Base-by-base conservation (phyloP, 2,113 vertebrate genomes). In the Probosciger aterrimus region DNA sequence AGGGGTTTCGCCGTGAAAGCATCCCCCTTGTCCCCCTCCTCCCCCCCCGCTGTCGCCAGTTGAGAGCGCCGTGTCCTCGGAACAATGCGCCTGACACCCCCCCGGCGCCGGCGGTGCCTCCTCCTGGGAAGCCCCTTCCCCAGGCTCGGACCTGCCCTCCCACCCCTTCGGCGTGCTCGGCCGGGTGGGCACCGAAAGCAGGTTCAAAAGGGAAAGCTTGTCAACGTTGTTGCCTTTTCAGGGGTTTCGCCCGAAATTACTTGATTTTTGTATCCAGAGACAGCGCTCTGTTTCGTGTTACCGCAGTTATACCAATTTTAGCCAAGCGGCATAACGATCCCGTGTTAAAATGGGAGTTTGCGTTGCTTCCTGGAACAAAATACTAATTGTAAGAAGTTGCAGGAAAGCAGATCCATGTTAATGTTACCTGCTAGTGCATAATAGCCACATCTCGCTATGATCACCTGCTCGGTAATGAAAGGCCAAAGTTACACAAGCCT, bases 1-100 rank as follows among this genome's bases (percentile, higher is more conserved):
- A 14, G 16, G 55, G 52, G 18, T 65, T 70, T 39, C 14, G 3
- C 31, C 14, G 25, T 69, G 44, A 37, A 73, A 86, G 74, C 15
- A 11, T 1, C 10, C 28, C 18, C 11, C 11, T 3, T 33, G 33
- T 5, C 8, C 28, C 27, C 39, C 5, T 1, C 7, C 27, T 17
- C 12, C 13, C 6, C 8, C 24, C 27, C 39, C 5, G 10, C 10
- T 18, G 47, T 6, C 7, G 28, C 31, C 43, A 30, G 19, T 4
- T 19, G 73, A 37, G n/a, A 57, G 41, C 43, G 71, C 43, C 10
- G 57, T 68, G 80, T 68, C 44, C 80, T 80, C 68, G 43, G 75
- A 95, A 95, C 96, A 96, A 95, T 81, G 80, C 73, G 73, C 28
- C 76, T 88, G 94, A 88, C 86, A 81, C 89, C 76, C 64, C 83